Percentiles rank a stretch among this genome's conserved stretches.
Conservation (phyloP, 2,888 invertebrate species). For the Listrodromus nycthemerus region DNA sequence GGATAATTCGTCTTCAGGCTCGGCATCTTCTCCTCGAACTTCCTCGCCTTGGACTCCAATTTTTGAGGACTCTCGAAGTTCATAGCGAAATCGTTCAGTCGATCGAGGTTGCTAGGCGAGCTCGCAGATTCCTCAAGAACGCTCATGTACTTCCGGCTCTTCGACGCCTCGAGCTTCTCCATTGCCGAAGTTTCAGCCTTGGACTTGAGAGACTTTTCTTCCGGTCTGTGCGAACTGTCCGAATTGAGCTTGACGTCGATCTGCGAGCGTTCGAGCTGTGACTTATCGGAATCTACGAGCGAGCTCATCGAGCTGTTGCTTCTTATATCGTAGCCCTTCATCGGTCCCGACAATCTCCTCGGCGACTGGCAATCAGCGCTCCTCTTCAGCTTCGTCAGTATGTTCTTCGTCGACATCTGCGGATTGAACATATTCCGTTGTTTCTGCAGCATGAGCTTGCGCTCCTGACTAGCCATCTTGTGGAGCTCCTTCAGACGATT, state of each 20-base stretch:
- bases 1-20: constrained; percentile 56
- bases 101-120: constrained; percentile 53
- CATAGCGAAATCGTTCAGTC: constrained; percentile 31
- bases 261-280: constrained; percentile 81
- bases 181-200: constrained; percentile 67
- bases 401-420: constrained; percentile 85
- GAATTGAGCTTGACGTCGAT: constrained; percentile 75
- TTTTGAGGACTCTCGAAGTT: constrained; percentile 69
- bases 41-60: constrained; percentile 79
- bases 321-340: constrained; percentile 85
- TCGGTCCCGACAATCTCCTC: constrained; percentile 84
- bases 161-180: constrained; percentile 70
- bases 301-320: constrained; percentile 84
- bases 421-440: constrained; percentile 86
- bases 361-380: constrained; percentile 84
- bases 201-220: constrained; percentile 62
- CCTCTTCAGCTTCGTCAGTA: constrained; percentile 85
- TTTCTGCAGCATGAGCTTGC: constrained; percentile 85
- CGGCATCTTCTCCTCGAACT: constrained; percentile 83
- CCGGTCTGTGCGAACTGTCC: constrained; percentile 74
- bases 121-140: constrained; percentile 69
- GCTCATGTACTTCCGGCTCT: constrained; percentile 65
- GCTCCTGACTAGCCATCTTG: constrained; percentile 86
- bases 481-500: constrained; percentile 86
- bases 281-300: constrained; percentile 82